Conservation (phyloP, 2,888 invertebrate species). For the Drosophila infuscata region DNA sequence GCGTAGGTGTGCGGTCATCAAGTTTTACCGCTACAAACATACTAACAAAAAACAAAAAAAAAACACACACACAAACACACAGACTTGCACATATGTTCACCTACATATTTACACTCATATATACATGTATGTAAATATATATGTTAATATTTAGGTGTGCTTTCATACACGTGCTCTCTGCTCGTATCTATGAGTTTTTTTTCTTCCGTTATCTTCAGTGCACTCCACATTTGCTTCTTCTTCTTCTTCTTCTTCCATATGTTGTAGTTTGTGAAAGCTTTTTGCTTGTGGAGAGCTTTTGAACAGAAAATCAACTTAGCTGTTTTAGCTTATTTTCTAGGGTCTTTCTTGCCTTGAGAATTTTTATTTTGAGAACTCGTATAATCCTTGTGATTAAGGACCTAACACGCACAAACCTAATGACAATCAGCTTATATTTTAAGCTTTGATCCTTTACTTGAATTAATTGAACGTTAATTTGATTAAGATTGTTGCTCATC, state of each 20-base stretch:
- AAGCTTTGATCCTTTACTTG: background rate
- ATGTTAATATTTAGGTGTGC: constrained; percentile 3
- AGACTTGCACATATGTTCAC: constrained; percentile 6
- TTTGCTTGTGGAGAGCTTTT: background rate
- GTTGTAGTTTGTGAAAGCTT: constrained; percentile 31
- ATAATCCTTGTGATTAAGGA: background rate
- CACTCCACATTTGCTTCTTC: background rate
- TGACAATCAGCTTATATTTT: background rate
- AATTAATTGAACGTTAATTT: background rate
- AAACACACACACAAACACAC: background rate
- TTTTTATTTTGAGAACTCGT: background rate
- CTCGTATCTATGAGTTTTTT: constrained; percentile 18
- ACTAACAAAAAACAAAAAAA: background rate
- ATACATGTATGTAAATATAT: background rate
- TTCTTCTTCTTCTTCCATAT: background rate
- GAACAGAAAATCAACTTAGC: background rate
- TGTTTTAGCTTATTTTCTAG: constrained; percentile 5
- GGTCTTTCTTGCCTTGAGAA: background rate
- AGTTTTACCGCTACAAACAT: constrained; percentile 33
- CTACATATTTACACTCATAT: background rate
- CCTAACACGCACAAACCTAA: background rate
- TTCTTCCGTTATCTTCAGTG: constrained; percentile 27
- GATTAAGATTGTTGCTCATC: background rate
- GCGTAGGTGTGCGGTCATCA: constrained; percentile 65
- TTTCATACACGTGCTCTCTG: constrained; percentile 20